phyloP scores from a whole-genome alignment of 2,888 invertebrate genomes.

The Agrotis puta region DNA sequence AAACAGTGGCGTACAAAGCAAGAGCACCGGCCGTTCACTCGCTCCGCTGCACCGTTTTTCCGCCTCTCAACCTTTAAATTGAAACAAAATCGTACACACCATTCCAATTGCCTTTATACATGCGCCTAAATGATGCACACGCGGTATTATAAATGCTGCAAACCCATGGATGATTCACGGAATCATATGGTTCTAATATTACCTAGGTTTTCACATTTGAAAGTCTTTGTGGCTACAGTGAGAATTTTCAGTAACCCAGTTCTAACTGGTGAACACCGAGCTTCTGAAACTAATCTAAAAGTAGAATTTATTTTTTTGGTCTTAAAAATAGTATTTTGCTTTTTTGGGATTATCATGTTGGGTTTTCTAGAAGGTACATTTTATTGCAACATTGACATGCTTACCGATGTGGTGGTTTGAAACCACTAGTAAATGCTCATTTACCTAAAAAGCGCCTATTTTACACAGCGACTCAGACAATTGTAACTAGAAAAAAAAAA shows the following conservation, averaged over 20 bases:
- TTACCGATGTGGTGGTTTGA: background rate
- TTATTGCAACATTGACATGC: background rate
- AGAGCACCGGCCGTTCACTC: conserved; percentile 79
- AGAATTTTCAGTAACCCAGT: background rate
- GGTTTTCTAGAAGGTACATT: background rate
- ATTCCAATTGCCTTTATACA: conserved; percentile 71
- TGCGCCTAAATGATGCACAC: conserved; percentile 44
- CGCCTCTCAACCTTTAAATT: conserved; percentile 84
- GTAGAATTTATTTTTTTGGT: background rate
- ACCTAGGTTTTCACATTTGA: conserved; percentile 14
- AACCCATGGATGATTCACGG: conserved; percentile 16
- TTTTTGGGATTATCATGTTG: background rate
- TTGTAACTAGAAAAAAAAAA: too few relatives aligned
- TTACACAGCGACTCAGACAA: too few relatives aligned
- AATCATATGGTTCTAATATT: conserved; percentile 14
- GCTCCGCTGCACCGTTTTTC: conserved; percentile 82
- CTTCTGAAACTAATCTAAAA: conserved; percentile 10
- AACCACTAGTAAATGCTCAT: too few relatives aligned
- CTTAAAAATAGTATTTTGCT: background rate
- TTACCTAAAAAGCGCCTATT: too few relatives aligned
- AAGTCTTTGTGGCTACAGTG: conserved; percentile 3
- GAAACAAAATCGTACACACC: conserved; percentile 82
- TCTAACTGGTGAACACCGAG: background rate
- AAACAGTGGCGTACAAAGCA: conserved; percentile 83
- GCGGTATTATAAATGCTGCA: conserved; percentile 38